Base-by-base conservation (phyloP, 2,797 vertebrate species). In the Remorina albescens region DNA sequence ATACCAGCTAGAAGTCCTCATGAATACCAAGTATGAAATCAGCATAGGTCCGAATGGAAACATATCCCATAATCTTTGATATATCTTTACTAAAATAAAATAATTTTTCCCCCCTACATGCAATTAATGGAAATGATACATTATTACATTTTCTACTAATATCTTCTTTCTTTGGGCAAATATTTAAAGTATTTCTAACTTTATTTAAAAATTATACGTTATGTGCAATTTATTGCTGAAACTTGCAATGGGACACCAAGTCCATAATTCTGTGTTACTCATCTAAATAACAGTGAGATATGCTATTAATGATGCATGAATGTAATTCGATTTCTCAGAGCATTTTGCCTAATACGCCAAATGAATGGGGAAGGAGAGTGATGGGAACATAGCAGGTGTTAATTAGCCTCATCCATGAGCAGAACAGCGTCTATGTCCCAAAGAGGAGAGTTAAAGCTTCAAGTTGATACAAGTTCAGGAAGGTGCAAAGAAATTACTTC, bases 231-330 rank as follows among this genome's bases (percentile, higher is more conserved):
- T 47, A 30, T 69, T 30, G 19, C 30, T 23, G 56, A 73, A 26
- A 81, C 58, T 66, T 8, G 6, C 75, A 72, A 36, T 19, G 41
- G 50, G 51, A 53, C 58, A 68, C n/a, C 50, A 26, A 65, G 50
- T 71, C 63, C 56, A 72, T 75, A 74, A 82, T 80, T 87, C 82
- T 89, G 57, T 67, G 44, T 78, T 84, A 74, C 60, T 69, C 68
- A 56, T 82, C 83, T 72, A 86, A 90, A 90, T 82, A 92, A 85
- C 77, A 84, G 54, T 28, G 78, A 90, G 79, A 92, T 84, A 83
- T 61, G 63, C 82, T 83, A 88, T 91, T 76, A 89, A 91, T 89
- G 82, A 91, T 79, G 85, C 70, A 89, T 87, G 78, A 81, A 78
- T 77, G 72, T 86, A 90, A 92, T 92, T 92, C 86, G 67, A 86